Conservation (phyloP, 1,140 invertebrate species). For the Bemisia tabaci region DNA sequence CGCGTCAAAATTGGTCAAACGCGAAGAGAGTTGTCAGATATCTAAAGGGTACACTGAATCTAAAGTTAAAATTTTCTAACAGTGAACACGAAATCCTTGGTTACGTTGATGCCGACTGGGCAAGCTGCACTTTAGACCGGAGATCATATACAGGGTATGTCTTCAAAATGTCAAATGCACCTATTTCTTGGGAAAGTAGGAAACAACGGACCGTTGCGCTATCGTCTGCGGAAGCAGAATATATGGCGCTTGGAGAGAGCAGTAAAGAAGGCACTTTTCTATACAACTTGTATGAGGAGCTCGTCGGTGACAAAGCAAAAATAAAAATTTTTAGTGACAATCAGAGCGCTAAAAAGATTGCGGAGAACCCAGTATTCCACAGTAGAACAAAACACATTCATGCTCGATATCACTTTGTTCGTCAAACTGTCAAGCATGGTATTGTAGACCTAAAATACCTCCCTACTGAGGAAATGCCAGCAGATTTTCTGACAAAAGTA, state of each 20-base stretch:
- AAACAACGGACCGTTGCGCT: constrained; percentile 13
- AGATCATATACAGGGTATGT: constrained; percentile 15
- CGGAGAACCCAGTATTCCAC: not conserved
- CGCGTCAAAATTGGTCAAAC: constrained; percentile 13
- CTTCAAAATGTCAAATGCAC: constrained; percentile 6
- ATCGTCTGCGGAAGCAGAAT: constrained; percentile 15
- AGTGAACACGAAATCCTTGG: constrained; percentile 3
- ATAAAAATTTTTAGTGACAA: constrained; percentile 11
- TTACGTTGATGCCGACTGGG: constrained; percentile 17
- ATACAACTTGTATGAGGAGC: constrained; percentile 1
- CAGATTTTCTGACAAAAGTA: too few relatives aligned
- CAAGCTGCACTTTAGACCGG: constrained; percentile 6
- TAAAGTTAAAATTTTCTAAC: too few relatives aligned
- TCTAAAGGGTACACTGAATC: constrained; percentile 6
- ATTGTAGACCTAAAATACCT: too few relatives aligned
- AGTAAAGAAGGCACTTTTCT: constrained; percentile 18
- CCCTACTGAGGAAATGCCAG: too few relatives aligned
- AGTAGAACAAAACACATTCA: too few relatives aligned
- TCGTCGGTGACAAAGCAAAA: too few relatives aligned
- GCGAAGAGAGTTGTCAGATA: constrained; percentile 11
- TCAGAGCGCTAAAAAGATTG: constrained; percentile 8
- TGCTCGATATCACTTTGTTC: too few relatives aligned
- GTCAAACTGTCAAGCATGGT: too few relatives aligned
- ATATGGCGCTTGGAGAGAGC: constrained; percentile 12
- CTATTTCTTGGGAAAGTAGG: constrained; percentile 13